Percentiles rank a stretch among this genome's conserved stretches.
These are phyloP conservation scores for Oreohelix idahoensis DNA, from an alignment of 1,140 invertebrate genomes.

Conservation along the genomic window DNA sequence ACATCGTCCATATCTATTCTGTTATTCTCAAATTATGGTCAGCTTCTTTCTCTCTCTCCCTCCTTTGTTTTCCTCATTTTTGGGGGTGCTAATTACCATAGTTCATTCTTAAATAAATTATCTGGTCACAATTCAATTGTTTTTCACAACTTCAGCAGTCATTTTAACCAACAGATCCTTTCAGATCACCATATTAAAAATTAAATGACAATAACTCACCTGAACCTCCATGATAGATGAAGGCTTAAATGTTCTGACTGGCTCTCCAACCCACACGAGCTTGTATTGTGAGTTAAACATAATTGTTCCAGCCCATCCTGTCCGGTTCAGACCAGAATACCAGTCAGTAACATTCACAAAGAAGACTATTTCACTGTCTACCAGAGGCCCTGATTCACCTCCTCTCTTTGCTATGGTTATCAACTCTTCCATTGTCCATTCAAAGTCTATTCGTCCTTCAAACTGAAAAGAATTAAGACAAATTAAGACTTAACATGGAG, in stretches of 20 bases:
- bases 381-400: conserved; percentile 70
- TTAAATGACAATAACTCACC: conserved; percentile 53
- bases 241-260: conserved; percentile 94
- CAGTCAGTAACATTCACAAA: conserved; percentile 85
- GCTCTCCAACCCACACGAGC: conserved; percentile 88
- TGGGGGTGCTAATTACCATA: no score
- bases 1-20: no score
- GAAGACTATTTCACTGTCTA: conserved; percentile 88
- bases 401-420: conserved; percentile 74
- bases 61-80: no score
- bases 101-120: no score
- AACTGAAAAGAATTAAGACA: no score
- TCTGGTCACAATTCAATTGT: no score
- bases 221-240: conserved; percentile 89
- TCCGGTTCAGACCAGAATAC: conserved; percentile 87
- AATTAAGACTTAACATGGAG: no score
- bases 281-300: conserved; percentile 89
- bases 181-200: not conserved
- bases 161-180: no score
- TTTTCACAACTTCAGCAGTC: no score
- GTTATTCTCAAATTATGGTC: no score
- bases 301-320: conserved; percentile 87
- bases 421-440: conserved; percentile 87
- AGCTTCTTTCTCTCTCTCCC: no score
- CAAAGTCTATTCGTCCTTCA: conserved; percentile 87